These are phyloP conservation scores for Seira ritae DNA, from an alignment of 2,888 invertebrate genomes.

Conservation along the genomic window DNA sequence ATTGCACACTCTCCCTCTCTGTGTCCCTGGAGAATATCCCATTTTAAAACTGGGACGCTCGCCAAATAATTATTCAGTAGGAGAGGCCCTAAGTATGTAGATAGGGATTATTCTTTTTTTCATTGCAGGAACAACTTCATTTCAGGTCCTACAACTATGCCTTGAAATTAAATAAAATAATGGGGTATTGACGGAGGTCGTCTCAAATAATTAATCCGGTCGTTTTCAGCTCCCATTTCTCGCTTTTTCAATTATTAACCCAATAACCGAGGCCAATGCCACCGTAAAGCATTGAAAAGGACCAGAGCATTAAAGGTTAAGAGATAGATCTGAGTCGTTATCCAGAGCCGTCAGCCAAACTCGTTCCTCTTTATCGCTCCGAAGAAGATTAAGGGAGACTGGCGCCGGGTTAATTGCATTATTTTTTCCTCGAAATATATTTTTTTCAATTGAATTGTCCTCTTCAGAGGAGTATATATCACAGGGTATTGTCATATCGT, in stretches of 20 bases:
- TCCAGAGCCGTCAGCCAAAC: not conserved
- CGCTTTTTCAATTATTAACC: slow-evolving; percentile 8
- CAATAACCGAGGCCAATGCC: not conserved
- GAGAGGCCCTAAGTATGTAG: not conserved
- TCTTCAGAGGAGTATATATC: too few relatives aligned
- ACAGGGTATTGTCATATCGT: too few relatives aligned
- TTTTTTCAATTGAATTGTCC: too few relatives aligned
- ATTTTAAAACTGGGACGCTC: slow-evolving; percentile 19
- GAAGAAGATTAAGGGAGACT: slow-evolving; percentile 21
- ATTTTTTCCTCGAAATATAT: slow-evolving; percentile 26
- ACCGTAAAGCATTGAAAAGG: slow-evolving; percentile 3
- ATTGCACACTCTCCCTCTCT: not conserved
- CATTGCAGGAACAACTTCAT: not conserved
- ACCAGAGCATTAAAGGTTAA: not conserved
- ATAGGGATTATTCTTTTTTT: not conserved
- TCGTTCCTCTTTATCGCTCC: not conserved
- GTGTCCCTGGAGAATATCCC: slow-evolving; percentile 5
- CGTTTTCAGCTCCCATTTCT: not conserved
- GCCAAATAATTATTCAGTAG: slow-evolving; percentile 38
- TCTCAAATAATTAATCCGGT: slow-evolving; percentile 18
- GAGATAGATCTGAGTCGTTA: not conserved
- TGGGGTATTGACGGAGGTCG: slow-evolving; percentile 7
- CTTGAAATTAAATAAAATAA: not conserved
- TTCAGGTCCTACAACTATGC: not conserved
- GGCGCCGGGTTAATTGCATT: slow-evolving; percentile 65